Evolutionary conservation across 2,797 vertebrate genomes (phyloP), one percentile per base, ranked within the genome.

Genomic region (Okamejei kenojei): DNA sequence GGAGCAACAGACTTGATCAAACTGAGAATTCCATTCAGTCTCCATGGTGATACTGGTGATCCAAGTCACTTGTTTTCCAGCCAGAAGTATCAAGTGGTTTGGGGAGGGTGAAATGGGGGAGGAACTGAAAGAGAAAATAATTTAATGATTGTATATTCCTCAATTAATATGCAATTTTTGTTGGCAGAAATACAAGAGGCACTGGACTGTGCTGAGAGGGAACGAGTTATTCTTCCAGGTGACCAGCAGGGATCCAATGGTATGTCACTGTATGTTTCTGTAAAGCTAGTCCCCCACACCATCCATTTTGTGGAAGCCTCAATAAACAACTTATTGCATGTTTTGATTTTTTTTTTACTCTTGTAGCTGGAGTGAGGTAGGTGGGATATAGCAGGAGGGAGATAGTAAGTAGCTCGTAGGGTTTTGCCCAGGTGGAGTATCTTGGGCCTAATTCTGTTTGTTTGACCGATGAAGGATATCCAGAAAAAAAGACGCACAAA

Each of bases 201-300:
- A 97, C 93, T 98, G 98, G 98, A 95, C 97, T 0, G 96, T 96
- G 32, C 95, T 98, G 23, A 96, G 96, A 94, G 98, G 97, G 32
- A 95, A 96, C 93, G 93, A 93, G 0, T 94, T 98, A 8, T 96
- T 95, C 94, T 98, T 98, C 95, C 98, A 96, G 95, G 95, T 96
- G 2, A 96, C 95, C 13, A 96, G 93, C 93, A 96, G 96, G 94
- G 97, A 98, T 54, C 23, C 0, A 0, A 94, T 96, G 80, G 98
- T 98, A 93, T 95, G 97, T 95, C 0, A 15, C 5, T 65, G 61
- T 88, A n/a, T 88, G 58, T 19, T 88, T 88, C 29, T 21, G 61
- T 1, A 68, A 68, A 35, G 15, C 61, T 10, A 15, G 5, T 65
- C 15, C n/a, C n/a, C 23, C 9, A 6, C 29, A 84, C 5, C 61